Percentiles rank a stretch among this genome's conserved stretches.
Evolutionary conservation across 2,797 vertebrate genomes (phyloP).

Genomic region (Brotula barbata): DNA sequence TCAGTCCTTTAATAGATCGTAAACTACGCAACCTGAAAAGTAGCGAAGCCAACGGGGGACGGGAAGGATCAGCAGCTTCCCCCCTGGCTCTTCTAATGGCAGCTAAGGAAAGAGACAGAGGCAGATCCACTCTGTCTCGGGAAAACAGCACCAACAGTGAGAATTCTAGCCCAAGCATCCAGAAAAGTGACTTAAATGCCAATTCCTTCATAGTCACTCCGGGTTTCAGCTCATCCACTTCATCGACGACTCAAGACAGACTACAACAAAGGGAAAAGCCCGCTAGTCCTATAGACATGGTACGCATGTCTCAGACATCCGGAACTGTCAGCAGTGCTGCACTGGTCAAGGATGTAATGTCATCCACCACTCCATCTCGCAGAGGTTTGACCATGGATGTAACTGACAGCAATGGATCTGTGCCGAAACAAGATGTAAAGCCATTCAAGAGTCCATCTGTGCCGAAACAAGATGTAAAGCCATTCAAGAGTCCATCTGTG

Average conservation of each 20-base stretch:
- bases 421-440: slow-evolving; percentile 25
- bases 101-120: slow-evolving; percentile 78
- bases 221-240: slow-evolving; percentile 40
- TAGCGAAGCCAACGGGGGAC: slow-evolving; percentile 43
- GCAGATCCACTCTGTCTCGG: slow-evolving; percentile 50
- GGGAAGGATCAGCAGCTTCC: slow-evolving; percentile 64
- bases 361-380: slow-evolving; percentile 19
- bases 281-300: slow-evolving; percentile 3
- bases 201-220: slow-evolving; percentile 65
- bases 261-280: slow-evolving; percentile 27
- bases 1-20: slow-evolving; percentile 70
- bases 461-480: too few species aligned
- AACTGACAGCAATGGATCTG: slow-evolving; percentile 17
- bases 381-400: slow-evolving; percentile 4
- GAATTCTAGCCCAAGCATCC: slow-evolving; percentile 51
- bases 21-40: slow-evolving; percentile 66
- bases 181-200: slow-evolving; percentile 48
- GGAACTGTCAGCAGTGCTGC: slow-evolving; percentile 24
- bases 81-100: slow-evolving; percentile 79
- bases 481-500: too few species aligned
- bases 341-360: slow-evolving; percentile 6
- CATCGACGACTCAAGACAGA: slow-evolving; percentile 35
- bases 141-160: slow-evolving; percentile 59
- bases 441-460: slow-evolving; percentile 13
- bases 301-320: slow-evolving; percentile 17